Evolutionary conservation across 2,113 vertebrate species (phyloP), one percentile per base, ranked within the genome.

Genomic region (Malurus elegans): DNA sequence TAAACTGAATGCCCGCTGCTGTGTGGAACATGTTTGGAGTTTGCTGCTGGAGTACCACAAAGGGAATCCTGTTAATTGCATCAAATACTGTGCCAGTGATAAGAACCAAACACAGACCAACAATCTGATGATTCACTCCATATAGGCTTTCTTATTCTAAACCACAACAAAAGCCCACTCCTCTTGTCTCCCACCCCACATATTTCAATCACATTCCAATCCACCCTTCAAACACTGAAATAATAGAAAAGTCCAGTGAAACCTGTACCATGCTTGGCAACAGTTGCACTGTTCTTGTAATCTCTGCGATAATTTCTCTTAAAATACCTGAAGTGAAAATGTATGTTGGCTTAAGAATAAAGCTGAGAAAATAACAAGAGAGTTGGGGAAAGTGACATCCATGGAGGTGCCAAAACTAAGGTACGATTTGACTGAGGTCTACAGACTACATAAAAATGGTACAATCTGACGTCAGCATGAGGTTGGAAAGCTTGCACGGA

Each of bases 81-180:
- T 54, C 16, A 69, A 40, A 60, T 4, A 32, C 23, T 44, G 31
- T 13, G 6, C 15, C 17, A 26, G 24, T 34, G 26, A 65, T 2
- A 3, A 86, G 14, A 65, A 44, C 14, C 4, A 66, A 79, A 45
- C 7, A 12, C 18, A 80, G 34, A 71, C 6, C 48, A 48, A 29
- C 4, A 74, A 31, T 21, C 36, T 53, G 48, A 15, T 60, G 4
- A 24, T 65, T 85, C 20, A 45, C 20, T 79, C 14, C 42, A 83
- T 51, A 32, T 16, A 38, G 19, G 1, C 9, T 48, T 42, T 66
- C 20, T 66, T 61, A 9, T 32, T 75, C 42, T 53, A 28, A 86
- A 57, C 12, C 13, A 31, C 11, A 42, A 40, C 2, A 34, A 36
- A 85, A 24, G 0, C 0, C 1, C 24, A 17, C 8, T 31, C 51